Conservation (phyloP, 2,888 invertebrate genomes). For the Cheilosia soror region DNA sequence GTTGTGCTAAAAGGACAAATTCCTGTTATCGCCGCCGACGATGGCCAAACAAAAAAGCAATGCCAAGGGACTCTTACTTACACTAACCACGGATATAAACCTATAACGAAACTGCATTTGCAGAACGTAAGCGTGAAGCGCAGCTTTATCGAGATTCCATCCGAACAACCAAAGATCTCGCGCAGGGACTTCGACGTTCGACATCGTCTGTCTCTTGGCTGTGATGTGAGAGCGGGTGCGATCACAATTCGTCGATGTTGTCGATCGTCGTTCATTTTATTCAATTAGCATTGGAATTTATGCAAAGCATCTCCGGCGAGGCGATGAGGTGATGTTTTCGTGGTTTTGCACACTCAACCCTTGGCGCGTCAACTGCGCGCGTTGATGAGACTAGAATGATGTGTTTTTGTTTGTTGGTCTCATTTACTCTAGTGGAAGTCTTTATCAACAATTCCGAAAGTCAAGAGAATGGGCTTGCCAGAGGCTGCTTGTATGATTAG, state of each 20-base stretch:
- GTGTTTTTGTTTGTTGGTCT: slow-evolving; percentile 7
- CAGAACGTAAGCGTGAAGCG: slow-evolving; percentile 64
- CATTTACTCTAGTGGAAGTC: slow-evolving; percentile 37
- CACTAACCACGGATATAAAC: neutral
- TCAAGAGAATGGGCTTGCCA: slow-evolving; percentile 27
- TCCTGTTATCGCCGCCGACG: slow-evolving; percentile 64
- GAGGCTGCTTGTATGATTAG: slow-evolving; percentile 67
- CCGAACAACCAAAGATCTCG: slow-evolving; percentile 33
- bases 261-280: slow-evolving; percentile 78
- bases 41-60: slow-evolving; percentile 42
- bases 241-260: slow-evolving; percentile 74
- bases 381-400: slow-evolving; percentile 50
- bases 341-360: slow-evolving; percentile 65
- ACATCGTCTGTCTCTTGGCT: slow-evolving; percentile 26
- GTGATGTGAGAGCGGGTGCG: slow-evolving; percentile 72
- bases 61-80: slow-evolving; percentile 57
- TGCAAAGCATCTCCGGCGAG: slow-evolving; percentile 76
- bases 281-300: slow-evolving; percentile 79
- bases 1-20: slow-evolving; percentile 69
- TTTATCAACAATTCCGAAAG: slow-evolving; percentile 57
- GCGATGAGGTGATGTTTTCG: slow-evolving; percentile 70
- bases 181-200: slow-evolving; percentile 22
- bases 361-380: slow-evolving; percentile 56
- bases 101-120: slow-evolving; percentile 40
- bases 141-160: slow-evolving; percentile 63